Evolutionary conservation across 1,140 invertebrate species (phyloP).

Genomic region (Aphis gossypii): DNA sequence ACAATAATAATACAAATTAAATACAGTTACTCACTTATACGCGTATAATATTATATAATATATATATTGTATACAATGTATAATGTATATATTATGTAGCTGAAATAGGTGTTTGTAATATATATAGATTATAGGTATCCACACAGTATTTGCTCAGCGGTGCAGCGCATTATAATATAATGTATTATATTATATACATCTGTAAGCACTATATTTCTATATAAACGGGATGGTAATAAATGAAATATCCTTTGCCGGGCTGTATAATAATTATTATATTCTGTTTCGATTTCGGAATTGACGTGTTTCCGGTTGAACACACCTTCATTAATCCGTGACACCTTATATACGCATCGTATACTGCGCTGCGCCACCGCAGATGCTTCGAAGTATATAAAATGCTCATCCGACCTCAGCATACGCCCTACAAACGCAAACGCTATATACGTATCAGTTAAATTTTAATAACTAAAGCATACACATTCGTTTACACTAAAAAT

Average conservation of each 20-base stretch:
- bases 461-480: background rate
- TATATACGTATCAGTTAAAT: background rate
- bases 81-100: background rate
- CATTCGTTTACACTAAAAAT: background rate
- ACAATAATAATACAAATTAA: background rate
- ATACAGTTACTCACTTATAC: background rate
- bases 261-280: constrained; percentile 7
- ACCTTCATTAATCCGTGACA: constrained; percentile 6
- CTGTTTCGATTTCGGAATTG: constrained; percentile 9
- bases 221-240: background rate
- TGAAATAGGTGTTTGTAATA: background rate
- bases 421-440: background rate
- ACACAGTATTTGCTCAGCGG: background rate
- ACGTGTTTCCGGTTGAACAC: background rate
- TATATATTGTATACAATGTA: too few relatives aligned
- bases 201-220: background rate
- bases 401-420: background rate
- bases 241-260: background rate
- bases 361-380: background rate
- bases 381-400: background rate
- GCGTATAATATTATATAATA: too few relatives aligned
- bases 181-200: background rate
- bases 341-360: background rate
- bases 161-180: background rate
- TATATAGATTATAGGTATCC: background rate